Evolutionary conservation across 2,797 vertebrate species (phyloP).

Genomic region (Petrocephalus schoutedeni): DNA sequence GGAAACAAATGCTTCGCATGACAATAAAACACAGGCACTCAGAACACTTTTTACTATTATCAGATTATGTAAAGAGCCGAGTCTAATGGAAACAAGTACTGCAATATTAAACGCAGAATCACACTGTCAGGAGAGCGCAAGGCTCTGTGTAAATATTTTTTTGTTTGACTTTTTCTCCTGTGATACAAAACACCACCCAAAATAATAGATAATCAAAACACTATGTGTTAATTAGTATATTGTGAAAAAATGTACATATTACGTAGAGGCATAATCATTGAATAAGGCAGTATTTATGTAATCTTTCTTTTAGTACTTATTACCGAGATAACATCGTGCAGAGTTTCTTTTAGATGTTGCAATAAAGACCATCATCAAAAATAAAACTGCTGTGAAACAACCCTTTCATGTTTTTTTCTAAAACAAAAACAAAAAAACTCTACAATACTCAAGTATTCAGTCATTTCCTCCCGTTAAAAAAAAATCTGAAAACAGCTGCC

Average conservation of each 20-base stretch:
- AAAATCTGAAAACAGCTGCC: not conserved
- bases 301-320: conserved; percentile 6
- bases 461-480: not conserved
- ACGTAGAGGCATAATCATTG: not conserved
- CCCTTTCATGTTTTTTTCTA: not conserved
- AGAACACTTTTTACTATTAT: not conserved
- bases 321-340: not conserved
- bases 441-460: not conserved
- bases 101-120: not conserved
- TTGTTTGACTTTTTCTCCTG: not conserved
- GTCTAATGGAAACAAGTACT: not conserved
- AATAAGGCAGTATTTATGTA: not conserved
- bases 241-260: not conserved
- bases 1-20: not conserved
- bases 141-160: not conserved
- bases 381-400: conserved; percentile 1
- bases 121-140: not conserved
- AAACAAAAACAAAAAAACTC: not conserved
- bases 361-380: not conserved
- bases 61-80: not conserved
- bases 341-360: not conserved
- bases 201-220: not conserved
- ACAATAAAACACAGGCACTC: not conserved
- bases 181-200: not conserved
- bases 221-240: not conserved